phyloP scores from a whole-genome alignment of 2,797 vertebrate species.

The Sebastes matsubarae region DNA sequence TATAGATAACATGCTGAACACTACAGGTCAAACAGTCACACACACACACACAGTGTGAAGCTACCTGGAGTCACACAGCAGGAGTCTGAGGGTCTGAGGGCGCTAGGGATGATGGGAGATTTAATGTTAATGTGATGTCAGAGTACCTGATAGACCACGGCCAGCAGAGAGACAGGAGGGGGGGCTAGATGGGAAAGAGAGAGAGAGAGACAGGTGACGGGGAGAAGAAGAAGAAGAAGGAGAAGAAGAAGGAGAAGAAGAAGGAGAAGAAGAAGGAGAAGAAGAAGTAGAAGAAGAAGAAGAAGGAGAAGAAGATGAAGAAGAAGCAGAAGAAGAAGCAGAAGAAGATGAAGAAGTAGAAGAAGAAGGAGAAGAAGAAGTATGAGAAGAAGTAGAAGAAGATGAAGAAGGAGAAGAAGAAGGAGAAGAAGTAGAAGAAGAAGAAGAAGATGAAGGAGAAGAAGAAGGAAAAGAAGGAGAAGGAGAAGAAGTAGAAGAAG shows the following conservation, averaged over 20 bases:
- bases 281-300: accelerated
- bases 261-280: neutral
- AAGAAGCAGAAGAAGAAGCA: accelerated
- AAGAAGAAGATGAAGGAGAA: accelerated
- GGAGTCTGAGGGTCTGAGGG: neutral
- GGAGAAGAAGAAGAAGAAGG: neutral
- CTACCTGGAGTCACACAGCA: constrained; percentile 1
- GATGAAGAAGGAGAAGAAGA: accelerated
- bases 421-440: accelerated
- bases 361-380: too few species aligned
- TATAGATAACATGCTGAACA: too few species aligned
- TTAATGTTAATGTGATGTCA: neutral
- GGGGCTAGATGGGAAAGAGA: neutral
- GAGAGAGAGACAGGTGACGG: too few species aligned
- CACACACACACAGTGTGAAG: neutral
- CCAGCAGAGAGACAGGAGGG: neutral
- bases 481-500: too few species aligned
- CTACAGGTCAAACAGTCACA: neutral
- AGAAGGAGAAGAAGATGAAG: accelerated
- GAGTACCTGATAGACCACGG: neutral
- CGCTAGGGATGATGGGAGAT: constrained; percentile 12
- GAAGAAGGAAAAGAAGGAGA: accelerated
- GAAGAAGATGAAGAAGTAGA: accelerated
- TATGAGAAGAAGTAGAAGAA: accelerated
- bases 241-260: neutral